Percentiles rank a stretch among this genome's conserved stretches.
phyloP scores from a whole-genome alignment of 2,888 invertebrate species.

The Conistra vaccinii region DNA sequence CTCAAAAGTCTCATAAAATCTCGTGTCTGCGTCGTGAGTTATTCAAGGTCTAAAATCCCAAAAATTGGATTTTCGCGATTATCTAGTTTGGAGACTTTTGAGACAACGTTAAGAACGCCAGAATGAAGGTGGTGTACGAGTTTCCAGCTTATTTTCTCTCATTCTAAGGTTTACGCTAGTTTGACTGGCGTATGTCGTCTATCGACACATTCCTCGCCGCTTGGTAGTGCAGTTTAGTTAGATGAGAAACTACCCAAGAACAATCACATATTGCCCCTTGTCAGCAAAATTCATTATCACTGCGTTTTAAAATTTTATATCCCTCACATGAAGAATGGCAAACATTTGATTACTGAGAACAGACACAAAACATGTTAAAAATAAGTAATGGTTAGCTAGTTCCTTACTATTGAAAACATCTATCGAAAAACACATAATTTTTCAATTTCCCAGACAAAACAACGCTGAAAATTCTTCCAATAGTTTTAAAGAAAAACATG shows the following conservation, averaged over 20 bases:
- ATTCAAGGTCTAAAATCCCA: too few relatives aligned
- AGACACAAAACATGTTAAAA: neutral
- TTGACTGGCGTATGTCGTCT: too few relatives aligned
- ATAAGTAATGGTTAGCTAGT: too few relatives aligned
- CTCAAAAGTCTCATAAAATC: too few relatives aligned
- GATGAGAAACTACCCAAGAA: neutral
- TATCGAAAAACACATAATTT: neutral
- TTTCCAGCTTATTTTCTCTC: too few relatives aligned
- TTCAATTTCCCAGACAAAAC: neutral
- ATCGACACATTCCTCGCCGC: too few relatives aligned
- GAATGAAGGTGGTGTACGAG: too few relatives aligned
- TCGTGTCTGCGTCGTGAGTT: too few relatives aligned
- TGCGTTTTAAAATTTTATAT: neutral
- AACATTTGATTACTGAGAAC: neutral
- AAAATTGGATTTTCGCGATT: too few relatives aligned
- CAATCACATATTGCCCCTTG: neutral
- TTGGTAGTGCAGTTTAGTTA: neutral
- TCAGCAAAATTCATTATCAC: neutral
- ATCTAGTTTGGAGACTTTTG: too few relatives aligned
- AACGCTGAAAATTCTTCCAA: constrained; percentile 18
- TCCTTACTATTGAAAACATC: neutral
- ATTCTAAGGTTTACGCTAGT: too few relatives aligned
- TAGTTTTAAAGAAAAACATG: constrained; percentile 29
- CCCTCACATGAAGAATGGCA: neutral
- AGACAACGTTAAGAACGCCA: too few relatives aligned